Evolutionary conservation across 2,888 invertebrate genomes (phyloP).

Genomic region (Mesochorus sp.): DNA sequence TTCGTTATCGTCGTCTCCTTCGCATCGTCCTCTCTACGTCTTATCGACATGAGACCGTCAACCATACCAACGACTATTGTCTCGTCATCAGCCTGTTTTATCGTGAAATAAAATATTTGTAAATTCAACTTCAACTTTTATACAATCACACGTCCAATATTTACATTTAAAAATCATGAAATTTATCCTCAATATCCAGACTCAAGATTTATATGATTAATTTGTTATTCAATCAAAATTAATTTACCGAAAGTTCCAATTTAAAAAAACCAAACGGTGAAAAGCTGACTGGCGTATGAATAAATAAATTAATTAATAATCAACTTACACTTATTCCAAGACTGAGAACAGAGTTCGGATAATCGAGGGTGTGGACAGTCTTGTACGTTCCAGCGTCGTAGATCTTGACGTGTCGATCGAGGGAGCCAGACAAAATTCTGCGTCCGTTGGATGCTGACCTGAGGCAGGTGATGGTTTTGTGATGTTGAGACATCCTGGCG

Average conservation of each 20-base stretch:
- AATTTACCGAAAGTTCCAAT: no score
- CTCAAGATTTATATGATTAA: no score
- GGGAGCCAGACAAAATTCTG: constrained; percentile 92
- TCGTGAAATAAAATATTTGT: neutral
- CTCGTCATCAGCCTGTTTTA: constrained; percentile 86
- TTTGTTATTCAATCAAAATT: no score
- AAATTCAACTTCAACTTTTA: neutral
- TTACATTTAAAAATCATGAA: no score
- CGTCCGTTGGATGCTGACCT: constrained; percentile 91
- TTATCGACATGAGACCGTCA: constrained; percentile 95
- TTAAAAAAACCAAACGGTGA: no score
- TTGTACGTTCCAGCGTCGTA: constrained; percentile 94
- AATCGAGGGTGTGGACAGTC: constrained; percentile 93
- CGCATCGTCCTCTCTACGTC: constrained; percentile 87
- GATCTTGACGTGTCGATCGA: constrained; percentile 97
- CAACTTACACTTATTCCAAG: constrained; percentile 87
- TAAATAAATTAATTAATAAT: constrained; percentile 13
- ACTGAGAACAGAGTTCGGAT: constrained; percentile 95
- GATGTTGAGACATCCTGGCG: constrained; percentile 94
- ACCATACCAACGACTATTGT: constrained; percentile 95
- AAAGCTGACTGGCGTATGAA: no score
- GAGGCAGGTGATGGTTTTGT: constrained; percentile 96
- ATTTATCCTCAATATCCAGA: no score
- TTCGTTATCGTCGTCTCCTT: constrained; percentile 77
- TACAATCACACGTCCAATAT: no score